These are phyloP conservation scores for Rhinophrynus dorsalis DNA, from an alignment of 2,797 vertebrate species.

Conservation along the genomic window DNA sequence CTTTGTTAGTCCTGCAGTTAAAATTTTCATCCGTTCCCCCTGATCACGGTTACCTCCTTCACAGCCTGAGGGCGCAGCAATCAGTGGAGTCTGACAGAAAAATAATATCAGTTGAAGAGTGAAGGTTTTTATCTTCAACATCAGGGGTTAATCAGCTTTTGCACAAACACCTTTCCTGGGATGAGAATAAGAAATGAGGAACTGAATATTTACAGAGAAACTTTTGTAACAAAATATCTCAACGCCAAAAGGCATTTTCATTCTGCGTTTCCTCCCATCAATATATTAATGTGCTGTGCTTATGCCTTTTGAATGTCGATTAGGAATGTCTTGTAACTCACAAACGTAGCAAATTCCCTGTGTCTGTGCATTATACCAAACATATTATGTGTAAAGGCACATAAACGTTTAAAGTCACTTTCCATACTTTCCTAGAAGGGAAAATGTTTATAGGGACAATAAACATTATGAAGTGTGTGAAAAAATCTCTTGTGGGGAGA, in stretches of 20 bases:
- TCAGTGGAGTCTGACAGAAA: not conserved
- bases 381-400: no score
- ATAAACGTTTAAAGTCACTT: no score
- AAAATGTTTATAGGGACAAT: no score
- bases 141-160: conserved; percentile 24
- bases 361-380: not conserved
- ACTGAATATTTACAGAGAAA: conserved; percentile 15
- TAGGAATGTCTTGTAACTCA: not conserved
- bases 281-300: conserved; percentile 1
- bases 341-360: not conserved
- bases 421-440: no score
- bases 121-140: conserved; percentile 12
- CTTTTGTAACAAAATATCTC: not conserved
- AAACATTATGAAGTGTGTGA: no score
- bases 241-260: conserved; percentile 16
- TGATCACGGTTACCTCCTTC: conserved; percentile 26
- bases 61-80: conserved; percentile 2
- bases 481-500: no score
- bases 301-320: not conserved
- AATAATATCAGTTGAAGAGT: not conserved
- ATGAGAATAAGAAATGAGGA: not conserved
- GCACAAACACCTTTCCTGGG: conserved; percentile 5
- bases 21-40: no score
- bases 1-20: conserved; percentile 26
- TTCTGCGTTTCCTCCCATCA: not conserved